phyloP scores from a whole-genome alignment of 2,888 invertebrate genomes.

The Salpingus planirostris region DNA sequence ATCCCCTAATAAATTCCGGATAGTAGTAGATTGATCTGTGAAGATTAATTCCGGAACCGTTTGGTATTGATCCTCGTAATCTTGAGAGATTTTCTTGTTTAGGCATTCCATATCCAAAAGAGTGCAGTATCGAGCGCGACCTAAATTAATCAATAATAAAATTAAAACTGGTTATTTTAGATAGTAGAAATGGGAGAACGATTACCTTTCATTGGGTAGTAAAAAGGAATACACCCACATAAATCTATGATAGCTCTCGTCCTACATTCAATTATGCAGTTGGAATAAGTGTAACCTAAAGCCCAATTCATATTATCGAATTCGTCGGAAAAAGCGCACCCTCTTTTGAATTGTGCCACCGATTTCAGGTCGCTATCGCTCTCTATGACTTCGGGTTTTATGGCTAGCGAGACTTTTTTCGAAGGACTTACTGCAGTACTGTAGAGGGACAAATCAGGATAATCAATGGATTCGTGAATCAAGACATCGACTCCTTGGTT shows the following conservation, averaged over 20 bases:
- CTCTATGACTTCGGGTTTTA: constrained; percentile 11
- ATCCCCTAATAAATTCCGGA: too few relatives aligned
- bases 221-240: constrained; percentile 12
- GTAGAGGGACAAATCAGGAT: constrained; percentile 8
- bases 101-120: neutral
- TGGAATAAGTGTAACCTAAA: constrained; percentile 6
- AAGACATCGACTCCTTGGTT: constrained; percentile 8
- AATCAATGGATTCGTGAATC: constrained; percentile 9
- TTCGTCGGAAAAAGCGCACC: constrained; percentile 13
- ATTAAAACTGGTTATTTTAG: too few relatives aligned
- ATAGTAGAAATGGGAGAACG: too few relatives aligned
- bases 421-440: constrained; percentile 8
- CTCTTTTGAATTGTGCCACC: constrained; percentile 7
- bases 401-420: constrained; percentile 8
- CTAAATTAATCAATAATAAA: too few relatives aligned
- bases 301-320: constrained; percentile 9
- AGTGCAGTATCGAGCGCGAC: neutral
- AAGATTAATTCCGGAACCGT: too few relatives aligned
- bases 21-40: too few relatives aligned
- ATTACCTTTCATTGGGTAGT: constrained; percentile 7
- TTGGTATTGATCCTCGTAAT: too few relatives aligned
- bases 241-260: constrained; percentile 6
- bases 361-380: constrained; percentile 7
- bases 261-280: constrained; percentile 12
- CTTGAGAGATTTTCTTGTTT: too few relatives aligned